Evolutionary conservation across 2,113 vertebrate species (phyloP), one percentile per base, ranked within the genome.

Genomic region (Eulemur rufifrons): DNA sequence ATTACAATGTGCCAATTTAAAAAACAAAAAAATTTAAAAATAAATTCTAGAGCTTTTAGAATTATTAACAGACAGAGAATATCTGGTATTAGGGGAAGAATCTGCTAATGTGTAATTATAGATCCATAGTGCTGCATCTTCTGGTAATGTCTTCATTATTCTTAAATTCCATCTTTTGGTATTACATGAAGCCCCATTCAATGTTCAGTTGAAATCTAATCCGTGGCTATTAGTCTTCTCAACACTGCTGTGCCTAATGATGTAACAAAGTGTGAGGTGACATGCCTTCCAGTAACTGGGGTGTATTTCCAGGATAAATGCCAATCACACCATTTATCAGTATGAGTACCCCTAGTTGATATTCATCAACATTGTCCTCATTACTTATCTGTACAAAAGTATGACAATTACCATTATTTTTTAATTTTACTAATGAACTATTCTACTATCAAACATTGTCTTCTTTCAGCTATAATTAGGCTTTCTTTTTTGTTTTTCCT

Each of bases 311-410:
- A 37, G 42, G 14, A 39, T 8, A 47, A 61, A 37, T 27, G 39
- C 11, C 17, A 39, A 20, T 3, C 1, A 9, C 9, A 6, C 37
- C 39, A 54, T 11, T n/a, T 59, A 25, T 45, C 39, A 63, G 29
- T 1, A 9, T 3, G 18, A 0, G 13, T 0, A 52, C 1, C 27
- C 21, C 25, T 68, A 1, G 1, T 0, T 71, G 42, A 18, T 15
- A 15, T 71, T 32, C 15, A n/a, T 73, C n/a, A 37, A 73, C n/a
- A n/a, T 6, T 23, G 17, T 23, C 15, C 71, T 69, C 34, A 42
- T 42, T 29, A 23, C n/a, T 63, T 77, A 45, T 10, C 25, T 47
- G 8, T 0, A 86, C 5, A 27, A 34, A 32, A 73, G 10, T 7
- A 29, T 23, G n/a, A 52, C 29, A 29, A 25, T 47, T 29, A n/a